phyloP scores from a whole-genome alignment of 2,888 invertebrate species.

The Ectobius pallidus region DNA sequence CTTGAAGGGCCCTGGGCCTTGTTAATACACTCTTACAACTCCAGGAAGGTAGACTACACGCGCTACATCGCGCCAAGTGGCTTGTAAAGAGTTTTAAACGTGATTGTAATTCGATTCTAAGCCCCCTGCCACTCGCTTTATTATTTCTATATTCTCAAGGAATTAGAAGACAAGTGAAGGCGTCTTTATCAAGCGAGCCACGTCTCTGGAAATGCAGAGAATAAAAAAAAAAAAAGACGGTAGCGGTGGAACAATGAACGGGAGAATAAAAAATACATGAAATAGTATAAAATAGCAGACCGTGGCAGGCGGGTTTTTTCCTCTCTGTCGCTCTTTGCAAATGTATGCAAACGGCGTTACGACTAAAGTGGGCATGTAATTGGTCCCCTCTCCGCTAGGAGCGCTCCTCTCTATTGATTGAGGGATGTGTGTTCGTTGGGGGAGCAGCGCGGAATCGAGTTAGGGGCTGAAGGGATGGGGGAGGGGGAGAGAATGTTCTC shows the following conservation, averaged over 20 bases:
- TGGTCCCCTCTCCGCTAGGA: slow-evolving; percentile 51
- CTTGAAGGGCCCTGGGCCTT: no score
- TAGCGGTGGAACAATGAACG: slow-evolving; percentile 8
- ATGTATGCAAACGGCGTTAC: slow-evolving; percentile 61
- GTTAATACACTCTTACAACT: no score
- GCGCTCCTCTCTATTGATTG: slow-evolving; percentile 58
- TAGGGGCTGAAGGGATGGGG: slow-evolving; percentile 44
- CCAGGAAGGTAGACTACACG: no score
- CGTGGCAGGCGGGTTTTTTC: neutral
- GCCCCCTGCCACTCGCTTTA: neutral
- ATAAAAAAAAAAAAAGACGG: neutral
- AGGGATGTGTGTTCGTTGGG: slow-evolving; percentile 46
- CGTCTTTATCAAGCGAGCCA: slow-evolving; percentile 24
- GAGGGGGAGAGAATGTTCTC: neutral
- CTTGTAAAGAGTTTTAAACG: no score
- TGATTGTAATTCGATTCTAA: no score
- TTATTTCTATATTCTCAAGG: neutral
- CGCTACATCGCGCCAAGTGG: no score
- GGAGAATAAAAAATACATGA: slow-evolving; percentile 27
- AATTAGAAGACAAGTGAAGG: neutral
- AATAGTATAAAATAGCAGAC: slow-evolving; percentile 27
- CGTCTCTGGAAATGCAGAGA: slow-evolving; percentile 27
- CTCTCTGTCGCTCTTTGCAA: slow-evolving; percentile 51
- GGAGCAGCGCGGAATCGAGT: slow-evolving; percentile 42
- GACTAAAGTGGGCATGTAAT: slow-evolving; percentile 61